A percentile compares a stretch with the other conserved stretches of the same genome.
phyloP scores from a whole-genome alignment of 2,797 vertebrate genomes.

The Lepilemur ruficaudatus region DNA sequence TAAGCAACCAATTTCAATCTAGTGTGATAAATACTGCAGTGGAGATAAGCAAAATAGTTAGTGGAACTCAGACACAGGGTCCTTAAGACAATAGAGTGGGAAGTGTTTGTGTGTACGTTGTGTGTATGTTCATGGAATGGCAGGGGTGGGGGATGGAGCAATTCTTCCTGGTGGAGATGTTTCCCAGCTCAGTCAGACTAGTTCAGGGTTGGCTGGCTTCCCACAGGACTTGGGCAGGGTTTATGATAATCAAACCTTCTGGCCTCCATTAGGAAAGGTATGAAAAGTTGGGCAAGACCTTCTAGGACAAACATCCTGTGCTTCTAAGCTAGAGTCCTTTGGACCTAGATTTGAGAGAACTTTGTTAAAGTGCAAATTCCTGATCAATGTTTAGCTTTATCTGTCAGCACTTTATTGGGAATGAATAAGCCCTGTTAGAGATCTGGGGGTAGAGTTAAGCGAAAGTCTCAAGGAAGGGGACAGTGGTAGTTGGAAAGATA shows the following conservation, averaged over 20 bases:
- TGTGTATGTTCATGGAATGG: neutral
- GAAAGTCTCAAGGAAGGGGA: neutral
- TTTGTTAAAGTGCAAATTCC: neutral
- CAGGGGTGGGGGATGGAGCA: fast-evolving
- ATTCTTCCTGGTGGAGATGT: neutral
- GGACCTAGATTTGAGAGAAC: neutral
- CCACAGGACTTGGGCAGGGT: neutral
- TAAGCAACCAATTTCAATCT: neutral
- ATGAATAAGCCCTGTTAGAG: neutral
- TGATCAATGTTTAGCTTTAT: neutral
- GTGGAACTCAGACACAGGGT: neutral
- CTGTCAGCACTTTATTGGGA: neutral
- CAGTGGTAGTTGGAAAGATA: neutral
- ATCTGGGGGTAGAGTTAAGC: neutral
- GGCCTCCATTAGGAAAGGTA: neutral
- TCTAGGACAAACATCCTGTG: neutral
- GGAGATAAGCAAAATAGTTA: neutral
- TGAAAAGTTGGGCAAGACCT: neutral
- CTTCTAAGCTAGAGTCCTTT: neutral
- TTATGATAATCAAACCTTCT: neutral
- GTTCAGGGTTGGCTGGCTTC: neutral
- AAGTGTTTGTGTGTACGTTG: neutral
- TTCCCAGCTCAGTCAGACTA: neutral
- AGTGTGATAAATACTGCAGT: neutral
- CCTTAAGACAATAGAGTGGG: neutral